These are phyloP conservation scores for Chionomys nivalis DNA, from an alignment of 2,113 vertebrate species.

Conservation along the genomic window DNA sequence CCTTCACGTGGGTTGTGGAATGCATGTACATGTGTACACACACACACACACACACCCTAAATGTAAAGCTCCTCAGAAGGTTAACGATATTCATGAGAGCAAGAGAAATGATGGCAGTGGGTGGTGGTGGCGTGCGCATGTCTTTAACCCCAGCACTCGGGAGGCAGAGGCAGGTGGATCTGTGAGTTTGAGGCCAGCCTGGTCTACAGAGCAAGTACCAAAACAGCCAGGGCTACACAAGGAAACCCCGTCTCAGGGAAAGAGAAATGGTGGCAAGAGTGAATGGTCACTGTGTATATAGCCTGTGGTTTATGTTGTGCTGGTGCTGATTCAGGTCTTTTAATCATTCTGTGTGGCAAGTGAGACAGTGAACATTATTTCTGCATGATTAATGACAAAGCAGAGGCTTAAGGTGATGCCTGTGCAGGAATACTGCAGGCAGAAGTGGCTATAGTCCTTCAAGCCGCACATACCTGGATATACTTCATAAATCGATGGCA, in stretches of 20 bases:
- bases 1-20: not conserved
- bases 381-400: not conserved
- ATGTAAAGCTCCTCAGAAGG: not conserved
- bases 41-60: not conserved
- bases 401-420: not conserved
- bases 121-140: not conserved
- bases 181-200: not conserved
- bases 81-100: not conserved
- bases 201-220: not conserved
- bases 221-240: not conserved
- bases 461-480: constrained; percentile 91
- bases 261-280: not conserved
- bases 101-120: not conserved
- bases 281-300: not conserved
- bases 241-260: not conserved
- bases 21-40: not conserved
- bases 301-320: not conserved
- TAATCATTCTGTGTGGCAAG: not conserved
- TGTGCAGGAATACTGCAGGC: rapidly evolving
- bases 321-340: not conserved
- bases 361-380: not conserved
- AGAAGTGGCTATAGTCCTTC: not conserved
- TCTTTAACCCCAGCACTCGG: not conserved
- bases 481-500: constrained; percentile 99
- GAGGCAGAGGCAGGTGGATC: not conserved